Base-by-base conservation (phyloP, 1,140 invertebrate genomes). In the Drusus annulatus region DNA sequence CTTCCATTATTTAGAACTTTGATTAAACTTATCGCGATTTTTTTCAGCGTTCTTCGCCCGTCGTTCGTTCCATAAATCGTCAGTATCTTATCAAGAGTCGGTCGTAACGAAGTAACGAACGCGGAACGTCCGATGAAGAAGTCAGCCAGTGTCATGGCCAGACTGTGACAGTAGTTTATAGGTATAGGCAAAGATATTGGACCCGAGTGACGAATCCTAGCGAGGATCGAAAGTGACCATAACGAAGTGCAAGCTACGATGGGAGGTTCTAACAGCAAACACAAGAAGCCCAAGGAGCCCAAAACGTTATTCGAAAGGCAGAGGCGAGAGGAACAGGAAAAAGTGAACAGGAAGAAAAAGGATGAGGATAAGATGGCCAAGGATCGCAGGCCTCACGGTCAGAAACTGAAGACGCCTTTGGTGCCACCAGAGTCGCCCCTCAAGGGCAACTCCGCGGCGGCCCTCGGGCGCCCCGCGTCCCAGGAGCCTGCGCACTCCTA, bases 261-360 rank as follows among this genome's bases (percentile, higher is more conserved):
- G 90, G 90, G 89, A 5, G 90, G 89, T 80, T 84, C 36, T 15
- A 75, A 21, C 10, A 65, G 62, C 16, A 80, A 85, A 0, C 88
- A 86, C 62, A 88, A 87, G 54, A 85, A 85, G 50, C 2, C 85
- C 31, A 89, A 86, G 63, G 86, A 88, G 63, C 88, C 88, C n/a
- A 87, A 87, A 78, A 86, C 86, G 60, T 88, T 89, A 80, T 90
- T 90, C 56, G 88, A 87, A 54, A 84, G 87, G 23, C 86, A 87
- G 58, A 85, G 84, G 83, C 86, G 84, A 84, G 87, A 87, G 81
- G 87, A 89, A 77, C 84, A 87, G 71, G 85, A 86, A 76, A 84
- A 85, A 16, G 86, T 87, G 79, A 87, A 84, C 77, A 80, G 84
- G 63, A 80, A 63, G 19, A 86, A 63, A 86, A 56, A 4, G 23